Percentiles rank a stretch among this genome's conserved stretches.
phyloP scores from a whole-genome alignment of 2,888 invertebrate genomes.

The Hipparchia semele region DNA sequence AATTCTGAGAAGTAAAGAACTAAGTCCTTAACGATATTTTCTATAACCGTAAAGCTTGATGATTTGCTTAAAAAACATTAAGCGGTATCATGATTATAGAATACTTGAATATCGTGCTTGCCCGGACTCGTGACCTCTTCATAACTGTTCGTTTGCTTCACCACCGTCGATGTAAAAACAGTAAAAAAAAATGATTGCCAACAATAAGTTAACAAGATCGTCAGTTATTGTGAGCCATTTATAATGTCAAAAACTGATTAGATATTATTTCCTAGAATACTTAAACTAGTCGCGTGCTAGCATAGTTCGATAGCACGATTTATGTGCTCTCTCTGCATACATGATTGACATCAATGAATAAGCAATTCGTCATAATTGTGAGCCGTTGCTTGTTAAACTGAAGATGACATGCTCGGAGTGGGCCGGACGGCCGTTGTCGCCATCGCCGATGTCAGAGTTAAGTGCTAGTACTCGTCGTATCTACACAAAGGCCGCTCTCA shows the following conservation, averaged over 20 bases:
- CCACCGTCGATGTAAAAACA: neutral
- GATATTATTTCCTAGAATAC: neutral
- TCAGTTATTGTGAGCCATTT: neutral
- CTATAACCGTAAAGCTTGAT: neutral
- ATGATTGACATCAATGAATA: conserved; percentile 23
- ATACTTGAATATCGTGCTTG: conserved; percentile 7
- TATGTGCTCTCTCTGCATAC: neutral
- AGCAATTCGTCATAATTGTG: conserved; percentile 19
- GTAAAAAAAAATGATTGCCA: neutral
- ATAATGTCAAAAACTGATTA: neutral
- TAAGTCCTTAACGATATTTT: neutral
- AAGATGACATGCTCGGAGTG: conserved; percentile 30
- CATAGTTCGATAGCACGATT: neutral
- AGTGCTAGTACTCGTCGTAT: conserved; percentile 70
- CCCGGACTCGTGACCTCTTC: neutral
- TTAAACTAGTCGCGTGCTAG: neutral
- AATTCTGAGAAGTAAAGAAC: neutral
- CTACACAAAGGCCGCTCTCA: conserved; percentile 77
- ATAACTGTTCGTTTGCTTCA: neutral
- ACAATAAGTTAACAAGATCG: neutral
- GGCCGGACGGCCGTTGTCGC: conserved; percentile 48
- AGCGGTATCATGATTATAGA: neutral
- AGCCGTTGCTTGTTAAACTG: conserved; percentile 31
- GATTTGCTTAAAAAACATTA: neutral
- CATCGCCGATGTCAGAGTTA: conserved; percentile 69